Percentiles rank a stretch among this genome's conserved stretches.
Conservation (phyloP, 1,140 invertebrate species). For the Pomacea maculata region DNA sequence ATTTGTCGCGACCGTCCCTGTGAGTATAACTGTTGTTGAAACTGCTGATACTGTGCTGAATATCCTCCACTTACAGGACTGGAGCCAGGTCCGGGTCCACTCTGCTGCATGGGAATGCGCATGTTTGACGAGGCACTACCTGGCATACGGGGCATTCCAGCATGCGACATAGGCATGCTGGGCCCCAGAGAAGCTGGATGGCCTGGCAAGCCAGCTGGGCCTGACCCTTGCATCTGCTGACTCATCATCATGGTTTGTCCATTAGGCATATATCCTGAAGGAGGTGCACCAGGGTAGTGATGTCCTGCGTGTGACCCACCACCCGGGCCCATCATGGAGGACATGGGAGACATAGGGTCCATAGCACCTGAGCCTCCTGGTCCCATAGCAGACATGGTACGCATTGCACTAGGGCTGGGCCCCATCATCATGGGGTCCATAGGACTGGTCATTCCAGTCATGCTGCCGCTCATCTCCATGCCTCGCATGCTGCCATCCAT, state of each 20-base stretch:
- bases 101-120: constrained; percentile 35
- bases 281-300: background rate
- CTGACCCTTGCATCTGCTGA: constrained; percentile 44
- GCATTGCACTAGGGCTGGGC: constrained; percentile 35
- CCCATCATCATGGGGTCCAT: constrained; percentile 37
- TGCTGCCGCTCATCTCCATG: constrained; percentile 29
- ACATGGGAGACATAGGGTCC: constrained; percentile 25
- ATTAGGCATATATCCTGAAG: constrained; percentile 27
- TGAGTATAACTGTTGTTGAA: constrained; percentile 61
- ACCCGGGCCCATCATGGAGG: constrained; percentile 19
- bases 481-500: constrained; percentile 26
- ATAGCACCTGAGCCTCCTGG: constrained; percentile 23
- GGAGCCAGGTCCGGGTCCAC: constrained; percentile 18
- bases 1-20: constrained; percentile 53
- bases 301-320: constrained; percentile 16
- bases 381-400: constrained; percentile 26
- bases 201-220: constrained; percentile 22
- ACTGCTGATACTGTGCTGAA: constrained; percentile 57
- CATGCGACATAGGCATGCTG: constrained; percentile 13
- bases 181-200: constrained; percentile 11
- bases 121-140: constrained; percentile 29
- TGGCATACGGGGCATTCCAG: constrained; percentile 33
- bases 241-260: constrained; percentile 30
- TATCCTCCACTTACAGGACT: constrained; percentile 40
- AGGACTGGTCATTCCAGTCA: constrained; percentile 27